Evolutionary conservation across 2,888 invertebrate species (phyloP).

Genomic region (Acanthopleura granulata): DNA sequence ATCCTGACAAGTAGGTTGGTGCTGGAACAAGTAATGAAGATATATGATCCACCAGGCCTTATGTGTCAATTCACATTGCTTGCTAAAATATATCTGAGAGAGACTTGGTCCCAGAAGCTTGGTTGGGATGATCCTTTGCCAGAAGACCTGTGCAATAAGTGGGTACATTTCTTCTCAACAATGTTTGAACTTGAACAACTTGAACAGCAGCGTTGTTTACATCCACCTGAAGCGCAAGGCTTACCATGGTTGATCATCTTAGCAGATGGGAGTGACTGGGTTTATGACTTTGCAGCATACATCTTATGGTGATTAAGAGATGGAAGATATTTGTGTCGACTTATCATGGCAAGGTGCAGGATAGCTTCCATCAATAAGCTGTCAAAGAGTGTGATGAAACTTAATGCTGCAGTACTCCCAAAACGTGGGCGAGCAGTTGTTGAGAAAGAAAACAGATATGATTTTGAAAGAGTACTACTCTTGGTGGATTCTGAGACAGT

Average conservation of each 20-base stretch:
- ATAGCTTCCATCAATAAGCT: conserved; percentile 17
- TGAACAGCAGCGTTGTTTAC: not conserved
- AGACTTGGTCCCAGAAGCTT: conserved; percentile 21
- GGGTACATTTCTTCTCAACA: conserved; percentile 14
- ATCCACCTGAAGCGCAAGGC: conserved; percentile 2
- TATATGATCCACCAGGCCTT: conserved; percentile 19
- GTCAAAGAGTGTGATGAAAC: conserved; percentile 5
- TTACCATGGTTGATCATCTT: conserved; percentile 13
- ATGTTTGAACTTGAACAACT: conserved; percentile 16
- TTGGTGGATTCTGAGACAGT: conserved; percentile 22
- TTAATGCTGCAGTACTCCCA: conserved; percentile 7
- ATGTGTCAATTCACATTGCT: conserved; percentile 15
- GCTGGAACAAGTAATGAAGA: conserved; percentile 11
- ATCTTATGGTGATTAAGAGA: conserved; percentile 10
- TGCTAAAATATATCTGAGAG: conserved; percentile 20
- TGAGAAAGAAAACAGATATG: not conserved
- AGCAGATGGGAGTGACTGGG: not conserved
- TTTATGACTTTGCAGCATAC: conserved; percentile 15
- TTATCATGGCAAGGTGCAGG: conserved; percentile 20
- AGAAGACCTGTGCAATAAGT: conserved; percentile 6
- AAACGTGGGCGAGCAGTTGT: not conserved
- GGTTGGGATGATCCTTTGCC: conserved; percentile 22
- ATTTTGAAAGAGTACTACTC: not conserved
- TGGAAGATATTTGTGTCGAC: not conserved
- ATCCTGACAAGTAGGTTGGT: not conserved